A percentile compares a stretch with the other conserved stretches of the same genome.
These are phyloP conservation scores for Ictalurus furcatus DNA, from an alignment of 2,113 vertebrate species.

Conservation along the genomic window DNA sequence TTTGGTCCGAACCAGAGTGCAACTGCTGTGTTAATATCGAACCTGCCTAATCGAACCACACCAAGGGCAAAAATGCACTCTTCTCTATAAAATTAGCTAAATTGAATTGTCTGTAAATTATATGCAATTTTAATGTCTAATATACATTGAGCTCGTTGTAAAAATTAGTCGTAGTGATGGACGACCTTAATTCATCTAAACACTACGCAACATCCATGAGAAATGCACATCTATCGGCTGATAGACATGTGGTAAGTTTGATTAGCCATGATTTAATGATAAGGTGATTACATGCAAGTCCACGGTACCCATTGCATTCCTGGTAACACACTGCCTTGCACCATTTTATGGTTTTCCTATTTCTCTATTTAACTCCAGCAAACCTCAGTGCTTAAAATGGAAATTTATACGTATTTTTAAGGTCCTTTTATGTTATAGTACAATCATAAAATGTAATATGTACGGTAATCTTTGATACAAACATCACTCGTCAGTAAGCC, in stretches of 20 bases:
- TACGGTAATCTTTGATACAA: not conserved
- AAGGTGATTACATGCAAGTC: not conserved
- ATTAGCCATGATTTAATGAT: not conserved
- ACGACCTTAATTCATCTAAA: not conserved
- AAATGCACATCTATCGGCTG: not conserved
- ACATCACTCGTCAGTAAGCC: not conserved
- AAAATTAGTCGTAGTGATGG: not conserved
- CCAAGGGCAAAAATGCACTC: not conserved
- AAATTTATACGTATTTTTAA: not conserved
- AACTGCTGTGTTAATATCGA: not conserved
- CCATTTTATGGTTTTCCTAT: not conserved
- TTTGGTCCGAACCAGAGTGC: not conserved
- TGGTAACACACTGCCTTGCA: not conserved
- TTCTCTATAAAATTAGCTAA: not conserved
- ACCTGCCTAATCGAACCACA: not conserved
- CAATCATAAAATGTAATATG: not conserved
- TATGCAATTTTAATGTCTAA: not conserved
- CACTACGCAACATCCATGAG: not conserved
- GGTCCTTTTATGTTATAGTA: too few species aligned
- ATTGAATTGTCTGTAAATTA: not conserved
- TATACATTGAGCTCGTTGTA: not conserved
- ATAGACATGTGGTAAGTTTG: not conserved
- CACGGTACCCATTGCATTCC: not conserved
- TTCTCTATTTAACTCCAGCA: not conserved
- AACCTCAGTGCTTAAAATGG: not conserved